Base-by-base conservation (phyloP, 2,113 vertebrate species). In the Nannospalax galili region DNA sequence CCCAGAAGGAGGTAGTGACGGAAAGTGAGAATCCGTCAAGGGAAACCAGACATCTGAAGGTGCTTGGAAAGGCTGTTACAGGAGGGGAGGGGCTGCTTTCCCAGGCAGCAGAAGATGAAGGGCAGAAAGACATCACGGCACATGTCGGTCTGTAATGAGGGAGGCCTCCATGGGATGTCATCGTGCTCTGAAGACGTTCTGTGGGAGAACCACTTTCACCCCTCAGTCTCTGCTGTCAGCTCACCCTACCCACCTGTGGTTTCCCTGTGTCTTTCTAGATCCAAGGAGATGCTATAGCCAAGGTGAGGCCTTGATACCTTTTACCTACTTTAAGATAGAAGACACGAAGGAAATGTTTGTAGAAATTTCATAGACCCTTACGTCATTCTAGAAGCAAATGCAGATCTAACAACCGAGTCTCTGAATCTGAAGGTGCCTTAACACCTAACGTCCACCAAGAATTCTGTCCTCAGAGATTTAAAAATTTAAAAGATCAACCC, bases 121-220 rank as follows among this genome's bases (percentile, higher is more conserved):
- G 17, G 0, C 0, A 0, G 22, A 90, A 96, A 79, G 45, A 90
- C 56, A 40, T 20, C 62, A 22, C 74, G 62, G 37, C 11, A 22
- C 91, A 92, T 96, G 96, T 94, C 96, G 87, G 77, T 64, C 22
- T 56, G 93, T 95, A 96, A 98, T 96, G 97, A 98, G 94, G 64
- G 3, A 96, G 92, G 97, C 97, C 94, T 74, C 52, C n/a, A 11
- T 52, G 48, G 48, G 48, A 52, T 52, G 48, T 52, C 48, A 52
- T 52, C 48, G 6, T 52, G 6, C 48, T 96, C 97, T 86, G 81
- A 92, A 96, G 96, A 97, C 65, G 17, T 78, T 77, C 60, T 96
- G 92, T 64, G 87, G 90, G 40, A 14, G 78, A n/a, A 78, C 52
- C 52, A 8, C 84, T 69, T 69, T 89, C 45, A n/a, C 91, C 70